Conservation (phyloP, 2,797 vertebrate genomes). For the Rousettus madagascariensis region DNA sequence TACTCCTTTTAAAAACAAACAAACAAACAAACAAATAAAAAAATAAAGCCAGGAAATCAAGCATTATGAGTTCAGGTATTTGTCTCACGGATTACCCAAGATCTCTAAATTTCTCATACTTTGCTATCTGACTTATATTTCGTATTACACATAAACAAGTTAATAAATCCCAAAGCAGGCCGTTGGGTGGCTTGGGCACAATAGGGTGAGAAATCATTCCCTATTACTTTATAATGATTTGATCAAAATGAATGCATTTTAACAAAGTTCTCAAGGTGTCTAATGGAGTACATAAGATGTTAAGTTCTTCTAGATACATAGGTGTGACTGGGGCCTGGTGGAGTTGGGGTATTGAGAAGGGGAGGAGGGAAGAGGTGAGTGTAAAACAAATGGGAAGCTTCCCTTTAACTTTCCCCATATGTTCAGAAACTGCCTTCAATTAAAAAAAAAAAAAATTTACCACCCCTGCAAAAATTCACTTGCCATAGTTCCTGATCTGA, state of each 20-base stretch:
- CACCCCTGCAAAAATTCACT: background rate
- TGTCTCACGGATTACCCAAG: background rate
- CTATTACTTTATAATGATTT: background rate
- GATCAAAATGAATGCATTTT: background rate
- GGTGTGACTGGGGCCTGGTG: background rate
- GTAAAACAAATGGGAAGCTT: background rate
- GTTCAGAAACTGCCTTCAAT: background rate
- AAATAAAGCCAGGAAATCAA: conserved; percentile 48
- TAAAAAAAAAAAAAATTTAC: background rate
- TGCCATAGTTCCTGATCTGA: conserved; percentile 58
- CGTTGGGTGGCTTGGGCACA: background rate
- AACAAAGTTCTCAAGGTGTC: background rate
- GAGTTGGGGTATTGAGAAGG: no score
- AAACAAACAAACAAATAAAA: background rate
- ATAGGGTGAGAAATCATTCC: background rate
- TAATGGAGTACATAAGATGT: background rate
- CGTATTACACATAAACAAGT: background rate
- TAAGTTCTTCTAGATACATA: background rate
- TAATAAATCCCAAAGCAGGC: background rate
- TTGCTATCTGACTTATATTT: background rate
- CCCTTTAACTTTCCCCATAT: background rate
- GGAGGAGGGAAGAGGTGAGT: background rate
- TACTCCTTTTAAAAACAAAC: conserved; percentile 33
- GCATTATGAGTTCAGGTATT: conserved; percentile 69
- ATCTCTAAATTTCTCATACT: conserved; percentile 3